These are phyloP conservation scores for Sebastes vulpes DNA, from an alignment of 2,797 vertebrate species.

Conservation along the genomic window DNA sequence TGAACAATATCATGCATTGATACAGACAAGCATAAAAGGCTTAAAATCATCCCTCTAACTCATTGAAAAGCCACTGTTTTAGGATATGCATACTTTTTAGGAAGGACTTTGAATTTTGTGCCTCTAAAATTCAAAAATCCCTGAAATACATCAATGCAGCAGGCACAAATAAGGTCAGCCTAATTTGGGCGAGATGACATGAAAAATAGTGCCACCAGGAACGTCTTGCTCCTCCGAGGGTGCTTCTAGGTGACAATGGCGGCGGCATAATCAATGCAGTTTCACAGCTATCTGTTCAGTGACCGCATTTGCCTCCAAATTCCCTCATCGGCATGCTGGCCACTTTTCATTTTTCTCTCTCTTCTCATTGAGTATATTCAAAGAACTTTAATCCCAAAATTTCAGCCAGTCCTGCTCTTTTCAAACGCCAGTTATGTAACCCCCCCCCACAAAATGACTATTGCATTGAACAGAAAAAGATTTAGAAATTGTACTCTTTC, in stretches of 20 bases:
- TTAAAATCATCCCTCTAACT: background rate
- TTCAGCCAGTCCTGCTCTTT: slow-evolving; percentile 46
- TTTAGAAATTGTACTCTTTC: slow-evolving; percentile 28
- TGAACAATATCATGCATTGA: background rate
- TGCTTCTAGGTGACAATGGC: slow-evolving; percentile 40
- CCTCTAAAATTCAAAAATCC: slow-evolving; percentile 6
- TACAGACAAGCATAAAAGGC: background rate
- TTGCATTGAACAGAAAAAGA: slow-evolving; percentile 28
- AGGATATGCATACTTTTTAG: background rate
- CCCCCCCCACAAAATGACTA: slow-evolving; percentile 4
- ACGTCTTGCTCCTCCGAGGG: slow-evolving; percentile 12
- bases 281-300: slow-evolving; percentile 43
- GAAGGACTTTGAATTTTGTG: slow-evolving; percentile 1
- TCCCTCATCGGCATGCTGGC: slow-evolving; percentile 58
- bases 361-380: slow-evolving; percentile 43
- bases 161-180: slow-evolving; percentile 50
- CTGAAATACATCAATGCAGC: slow-evolving; percentile 36
- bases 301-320: slow-evolving; percentile 47
- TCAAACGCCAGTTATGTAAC: slow-evolving; percentile 55
- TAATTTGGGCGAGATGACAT: slow-evolving; percentile 38
- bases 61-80: background rate
- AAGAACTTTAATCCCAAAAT: slow-evolving; percentile 60
- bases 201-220: slow-evolving; percentile 39
- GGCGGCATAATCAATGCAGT: slow-evolving; percentile 55
- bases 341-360: slow-evolving; percentile 29